Percentiles rank a stretch among this genome's conserved stretches.
Conservation (phyloP, 2,797 vertebrate species). For the Myotis myotis region DNA sequence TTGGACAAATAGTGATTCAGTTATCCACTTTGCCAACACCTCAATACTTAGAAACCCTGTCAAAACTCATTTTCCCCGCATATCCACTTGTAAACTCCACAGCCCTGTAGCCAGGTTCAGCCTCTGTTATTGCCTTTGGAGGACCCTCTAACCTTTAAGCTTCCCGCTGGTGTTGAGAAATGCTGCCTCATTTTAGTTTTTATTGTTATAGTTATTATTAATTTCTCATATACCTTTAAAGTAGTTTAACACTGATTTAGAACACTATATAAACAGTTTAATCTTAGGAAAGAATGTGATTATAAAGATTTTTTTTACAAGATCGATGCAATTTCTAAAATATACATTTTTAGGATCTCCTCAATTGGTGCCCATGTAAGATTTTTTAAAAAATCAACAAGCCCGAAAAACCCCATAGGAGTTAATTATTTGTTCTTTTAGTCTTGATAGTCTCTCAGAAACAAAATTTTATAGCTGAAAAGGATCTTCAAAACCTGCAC, state of each 20-base stretch:
- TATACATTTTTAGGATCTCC: background rate
- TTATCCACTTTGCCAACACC: background rate
- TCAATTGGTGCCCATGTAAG: background rate
- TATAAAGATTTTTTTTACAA: conserved; percentile 1
- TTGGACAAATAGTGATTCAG: background rate
- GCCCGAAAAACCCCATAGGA: background rate
- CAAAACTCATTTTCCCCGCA: conserved; percentile 59
- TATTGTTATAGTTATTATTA: background rate
- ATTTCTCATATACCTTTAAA: background rate
- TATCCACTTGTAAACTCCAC: background rate
- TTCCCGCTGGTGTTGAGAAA: conserved; percentile 36
- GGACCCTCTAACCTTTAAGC: background rate
- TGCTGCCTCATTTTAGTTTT: background rate
- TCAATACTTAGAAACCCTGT: conserved; percentile 42
- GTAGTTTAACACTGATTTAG: background rate
- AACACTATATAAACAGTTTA: background rate
- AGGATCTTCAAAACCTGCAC: background rate
- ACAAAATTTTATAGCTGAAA: conserved; percentile 25
- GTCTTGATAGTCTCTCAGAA: background rate
- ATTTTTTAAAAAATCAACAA: conserved; percentile 32
- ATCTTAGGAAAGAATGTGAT: conserved; percentile 3
- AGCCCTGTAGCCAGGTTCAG: background rate
- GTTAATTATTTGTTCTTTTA: background rate
- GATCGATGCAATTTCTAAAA: background rate
- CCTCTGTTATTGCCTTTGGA: background rate